Conservation (phyloP, 1,140 invertebrate genomes). For the Apis florea region DNA sequence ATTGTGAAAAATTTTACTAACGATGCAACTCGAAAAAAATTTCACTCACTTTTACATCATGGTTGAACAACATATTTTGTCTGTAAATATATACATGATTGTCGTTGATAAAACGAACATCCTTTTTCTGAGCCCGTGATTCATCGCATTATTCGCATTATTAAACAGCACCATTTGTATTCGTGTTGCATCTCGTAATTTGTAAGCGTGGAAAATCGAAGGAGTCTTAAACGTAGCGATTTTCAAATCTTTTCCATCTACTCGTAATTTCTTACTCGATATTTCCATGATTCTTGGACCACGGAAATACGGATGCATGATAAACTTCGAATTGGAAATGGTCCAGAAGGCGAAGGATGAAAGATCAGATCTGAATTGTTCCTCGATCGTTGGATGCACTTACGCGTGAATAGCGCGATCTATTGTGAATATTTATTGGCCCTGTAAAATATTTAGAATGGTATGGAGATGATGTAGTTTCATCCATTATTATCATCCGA, state of each 20-base stretch:
- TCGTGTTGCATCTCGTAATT: not conserved
- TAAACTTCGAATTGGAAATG: slow-evolving; percentile 41
- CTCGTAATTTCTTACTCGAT: slow-evolving; percentile 13
- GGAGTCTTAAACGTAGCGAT: not conserved
- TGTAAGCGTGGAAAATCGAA: slow-evolving; percentile 11
- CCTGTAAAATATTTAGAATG: slow-evolving; percentile 26
- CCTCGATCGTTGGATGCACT: slow-evolving; percentile 8
- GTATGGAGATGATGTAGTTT: slow-evolving; percentile 10
- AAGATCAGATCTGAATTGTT: slow-evolving; percentile 35
- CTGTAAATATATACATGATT: not conserved
- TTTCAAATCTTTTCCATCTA: not conserved
- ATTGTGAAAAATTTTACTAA: no score
- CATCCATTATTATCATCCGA: not conserved
- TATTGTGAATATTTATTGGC: slow-evolving; percentile 51
- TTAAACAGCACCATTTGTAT: slow-evolving; percentile 31
- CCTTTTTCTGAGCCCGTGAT: not conserved
- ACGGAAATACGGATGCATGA: not conserved
- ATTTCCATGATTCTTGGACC: slow-evolving; percentile 20
- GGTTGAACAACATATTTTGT: not conserved
- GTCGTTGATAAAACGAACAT: not conserved
- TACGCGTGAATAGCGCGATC: slow-evolving; percentile 44
- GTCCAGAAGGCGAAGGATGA: slow-evolving; percentile 46
- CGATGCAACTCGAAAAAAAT: no score
- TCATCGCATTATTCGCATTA: slow-evolving; percentile 25
- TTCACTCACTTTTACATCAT: not conserved